These are phyloP conservation scores for Cromileptes altivelis DNA, from an alignment of 2,113 vertebrate species.

Conservation along the genomic window DNA sequence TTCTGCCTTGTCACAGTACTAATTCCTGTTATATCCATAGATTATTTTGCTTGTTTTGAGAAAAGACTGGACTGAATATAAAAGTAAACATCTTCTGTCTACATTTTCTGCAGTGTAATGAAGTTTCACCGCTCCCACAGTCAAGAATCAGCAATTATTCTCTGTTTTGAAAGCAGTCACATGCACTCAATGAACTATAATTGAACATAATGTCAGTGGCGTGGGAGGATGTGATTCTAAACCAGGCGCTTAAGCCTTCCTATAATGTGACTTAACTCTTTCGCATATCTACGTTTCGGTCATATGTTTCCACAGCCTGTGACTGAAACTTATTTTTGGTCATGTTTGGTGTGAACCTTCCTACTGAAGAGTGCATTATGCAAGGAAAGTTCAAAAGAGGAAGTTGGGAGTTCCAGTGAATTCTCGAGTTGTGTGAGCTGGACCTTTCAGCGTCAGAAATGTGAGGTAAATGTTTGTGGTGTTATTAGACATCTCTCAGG, in stretches of 20 bases:
- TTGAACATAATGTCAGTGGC: not conserved
- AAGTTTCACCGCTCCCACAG: not conserved
- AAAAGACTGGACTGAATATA: not conserved
- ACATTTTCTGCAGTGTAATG: not conserved
- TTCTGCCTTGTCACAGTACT: not conserved
- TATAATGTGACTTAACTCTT: slow-evolving; percentile 25
- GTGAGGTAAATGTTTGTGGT: not conserved
- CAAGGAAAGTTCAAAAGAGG: slow-evolving; percentile 64
- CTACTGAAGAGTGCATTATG: slow-evolving; percentile 7
- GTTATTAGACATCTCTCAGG: not conserved
- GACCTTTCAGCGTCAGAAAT: not conserved
- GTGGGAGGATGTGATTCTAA: slow-evolving; percentile 45
- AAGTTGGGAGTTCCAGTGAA: slow-evolving; percentile 59
- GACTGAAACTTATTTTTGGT: slow-evolving; percentile 49
- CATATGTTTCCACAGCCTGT: slow-evolving; percentile 67
- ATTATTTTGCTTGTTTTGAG: not conserved
- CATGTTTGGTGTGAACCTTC: slow-evolving; percentile 23
- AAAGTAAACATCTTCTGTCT: not conserved
- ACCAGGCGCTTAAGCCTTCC: slow-evolving; percentile 4
- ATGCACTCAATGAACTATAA: slow-evolving; percentile 55
- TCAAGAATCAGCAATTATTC: slow-evolving; percentile 24
- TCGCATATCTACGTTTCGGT: slow-evolving; percentile 36
- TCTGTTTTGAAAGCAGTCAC: slow-evolving; percentile 55
- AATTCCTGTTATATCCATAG: not conserved
- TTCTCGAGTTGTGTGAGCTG: not conserved